These are phyloP conservation scores for Emydoidea blandingii DNA, from an alignment of 2,797 vertebrate genomes.

Conservation along the genomic window DNA sequence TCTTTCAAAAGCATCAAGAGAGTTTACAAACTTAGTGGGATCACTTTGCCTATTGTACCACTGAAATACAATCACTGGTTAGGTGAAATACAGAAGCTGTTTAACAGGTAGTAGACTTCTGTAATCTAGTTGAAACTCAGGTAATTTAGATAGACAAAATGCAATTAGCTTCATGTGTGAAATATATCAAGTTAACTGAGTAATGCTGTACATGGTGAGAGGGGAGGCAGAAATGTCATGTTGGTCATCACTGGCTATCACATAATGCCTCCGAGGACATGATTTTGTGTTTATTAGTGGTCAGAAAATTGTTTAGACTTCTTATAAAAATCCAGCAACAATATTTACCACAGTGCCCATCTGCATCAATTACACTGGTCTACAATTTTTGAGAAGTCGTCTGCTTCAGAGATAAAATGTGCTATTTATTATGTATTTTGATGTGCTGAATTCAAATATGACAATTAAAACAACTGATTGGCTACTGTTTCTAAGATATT, in stretches of 20 bases:
- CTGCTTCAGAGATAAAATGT: too few species aligned
- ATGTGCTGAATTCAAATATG: too few species aligned
- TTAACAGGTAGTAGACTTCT: not conserved
- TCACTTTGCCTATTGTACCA: not conserved
- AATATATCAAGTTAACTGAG: too few species aligned
- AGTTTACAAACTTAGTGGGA: not conserved
- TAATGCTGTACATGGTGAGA: not conserved
- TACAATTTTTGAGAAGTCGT: too few species aligned
- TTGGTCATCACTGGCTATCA: not conserved
- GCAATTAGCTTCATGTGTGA: too few species aligned
- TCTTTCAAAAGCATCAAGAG: accelerated
- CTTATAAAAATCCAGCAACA: not conserved
- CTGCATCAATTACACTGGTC: not conserved
- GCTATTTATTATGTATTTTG: too few species aligned
- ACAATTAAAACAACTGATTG: too few species aligned
- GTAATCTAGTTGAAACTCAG: not conserved
- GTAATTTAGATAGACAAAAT: constrained; percentile 22
- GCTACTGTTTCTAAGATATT: too few species aligned
- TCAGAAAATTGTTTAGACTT: not conserved
- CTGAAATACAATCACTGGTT: not conserved
- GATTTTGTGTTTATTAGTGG: not conserved
- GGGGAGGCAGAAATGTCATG: not conserved
- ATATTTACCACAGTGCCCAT: not conserved
- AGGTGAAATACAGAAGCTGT: not conserved
- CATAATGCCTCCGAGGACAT: not conserved